phyloP scores from a whole-genome alignment of 2,888 invertebrate species.

The Aromia moschata region DNA sequence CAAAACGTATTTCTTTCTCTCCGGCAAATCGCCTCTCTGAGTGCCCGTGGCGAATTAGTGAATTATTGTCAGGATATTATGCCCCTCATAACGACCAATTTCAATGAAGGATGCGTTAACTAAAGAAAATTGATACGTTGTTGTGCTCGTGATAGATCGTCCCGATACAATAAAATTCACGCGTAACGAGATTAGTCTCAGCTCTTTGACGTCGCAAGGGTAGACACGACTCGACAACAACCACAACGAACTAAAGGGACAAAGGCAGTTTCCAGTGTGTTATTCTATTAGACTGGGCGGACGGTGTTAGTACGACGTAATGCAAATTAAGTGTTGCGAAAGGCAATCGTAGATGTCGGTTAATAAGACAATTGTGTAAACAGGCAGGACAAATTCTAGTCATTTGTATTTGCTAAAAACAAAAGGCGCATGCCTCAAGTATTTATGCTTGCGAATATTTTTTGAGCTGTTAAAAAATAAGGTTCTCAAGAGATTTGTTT shows the following conservation, averaged over 20 bases:
- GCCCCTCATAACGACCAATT: slow-evolving; percentile 13
- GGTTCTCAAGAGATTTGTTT: too few species aligned
- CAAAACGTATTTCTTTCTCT: too few species aligned
- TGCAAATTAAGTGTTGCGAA: too few species aligned
- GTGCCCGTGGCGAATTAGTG: slow-evolving; percentile 9
- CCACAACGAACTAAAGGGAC: slow-evolving; percentile 19
- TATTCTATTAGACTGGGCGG: too few species aligned
- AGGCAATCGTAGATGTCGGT: too few species aligned
- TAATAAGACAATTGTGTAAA: too few species aligned
- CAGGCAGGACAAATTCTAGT: too few species aligned
- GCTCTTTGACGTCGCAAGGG: slow-evolving; percentile 40
- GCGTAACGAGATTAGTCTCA: slow-evolving; percentile 45
- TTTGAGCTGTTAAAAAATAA: too few species aligned
- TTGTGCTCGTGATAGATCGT: slow-evolving; percentile 34
- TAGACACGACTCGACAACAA: slow-evolving; percentile 20
- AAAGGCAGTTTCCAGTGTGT: background rate
- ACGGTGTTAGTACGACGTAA: too few species aligned
- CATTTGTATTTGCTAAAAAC: too few species aligned
- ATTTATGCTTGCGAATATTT: too few species aligned
- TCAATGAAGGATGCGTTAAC: slow-evolving; percentile 31
- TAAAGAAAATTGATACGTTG: slow-evolving; percentile 34
- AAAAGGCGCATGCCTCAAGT: too few species aligned
- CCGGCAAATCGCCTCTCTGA: background rate
- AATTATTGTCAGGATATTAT: slow-evolving; percentile 16
- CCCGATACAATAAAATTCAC: slow-evolving; percentile 43